Base-by-base conservation (phyloP, 2,113 vertebrate genomes). In the Pteruthius melanotis region DNA sequence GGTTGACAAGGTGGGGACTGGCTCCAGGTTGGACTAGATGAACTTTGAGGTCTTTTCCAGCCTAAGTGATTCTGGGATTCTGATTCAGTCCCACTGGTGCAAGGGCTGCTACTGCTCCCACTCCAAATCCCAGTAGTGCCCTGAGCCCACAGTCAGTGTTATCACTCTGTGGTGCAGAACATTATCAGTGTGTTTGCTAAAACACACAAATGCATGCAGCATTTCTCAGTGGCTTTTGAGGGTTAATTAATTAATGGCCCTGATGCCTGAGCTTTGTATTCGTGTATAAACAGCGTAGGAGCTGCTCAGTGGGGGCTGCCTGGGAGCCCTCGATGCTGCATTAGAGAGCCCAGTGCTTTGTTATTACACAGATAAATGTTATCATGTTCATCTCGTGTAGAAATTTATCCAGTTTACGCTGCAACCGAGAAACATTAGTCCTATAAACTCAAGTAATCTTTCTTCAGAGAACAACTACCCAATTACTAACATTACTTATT, bases 401-500 rank as follows among this genome's bases (percentile, higher is more conserved):
- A 93, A 81, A 94, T 93, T 93, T 74, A 77, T 94, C 89, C 10
- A 1, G 66, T 95, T 92, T 82, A 54, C 24, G 10, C 81, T 24
- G 93, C 84, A 57, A 6, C 66, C 0, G 2, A 91, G 80, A 39
- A 88, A 63, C 93, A 91, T 94, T 21, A n/a, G 42, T 94, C 83
- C 91, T 93, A 50, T 44, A 94, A 93, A 86, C 64, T 50, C 69
- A 47, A 81, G 79, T 87, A 60, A 96, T 96, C 92, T 94, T 93
- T 90, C 96, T 94, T 94, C 81, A 96, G 94, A 94, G 88, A 97
- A 75, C 94, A 96, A 71, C 90, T 61, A 27, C 83, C 96, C 96
- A 95, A 87, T 97, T 96, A 96, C 94, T 66, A 88, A n/a, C 92
- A 74, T 94, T 95, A 94, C 94, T 95, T 88, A 96, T 84, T 92